Conservation (phyloP, 2,888 invertebrate genomes). For the Leucophenga maculata region DNA sequence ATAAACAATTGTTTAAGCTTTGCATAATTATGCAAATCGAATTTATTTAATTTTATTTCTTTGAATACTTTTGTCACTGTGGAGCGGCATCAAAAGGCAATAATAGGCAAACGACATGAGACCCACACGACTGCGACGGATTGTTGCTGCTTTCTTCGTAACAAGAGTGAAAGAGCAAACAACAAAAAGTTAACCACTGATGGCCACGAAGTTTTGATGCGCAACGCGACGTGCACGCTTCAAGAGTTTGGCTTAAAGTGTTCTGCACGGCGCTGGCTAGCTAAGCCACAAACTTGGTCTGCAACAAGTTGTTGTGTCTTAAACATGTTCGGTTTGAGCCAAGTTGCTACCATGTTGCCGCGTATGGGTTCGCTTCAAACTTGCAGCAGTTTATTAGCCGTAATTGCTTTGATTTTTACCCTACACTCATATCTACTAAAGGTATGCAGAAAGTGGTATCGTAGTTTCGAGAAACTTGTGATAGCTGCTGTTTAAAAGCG, state of each 20-base stretch:
- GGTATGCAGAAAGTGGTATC: too few relatives aligned
- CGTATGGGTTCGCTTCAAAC: background rate
- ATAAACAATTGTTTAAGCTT: conserved; percentile 20
- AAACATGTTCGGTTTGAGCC: conserved; percentile 33
- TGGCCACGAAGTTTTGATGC: background rate
- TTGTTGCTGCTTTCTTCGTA: background rate
- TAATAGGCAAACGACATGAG: background rate
- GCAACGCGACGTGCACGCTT: conserved; percentile 39
- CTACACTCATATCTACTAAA: too few relatives aligned
- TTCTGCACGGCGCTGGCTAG: conserved; percentile 25
- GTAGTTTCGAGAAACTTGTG: too few relatives aligned
- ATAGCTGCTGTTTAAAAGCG: too few relatives aligned
- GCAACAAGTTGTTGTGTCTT: conserved; percentile 11
- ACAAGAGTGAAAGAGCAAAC: too few relatives aligned
- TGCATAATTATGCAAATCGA: conserved; percentile 39
- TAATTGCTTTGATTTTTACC: too few relatives aligned
- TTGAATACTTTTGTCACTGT: conserved; percentile 1
- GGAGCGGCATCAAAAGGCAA: background rate
- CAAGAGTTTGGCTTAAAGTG: conserved; percentile 56
- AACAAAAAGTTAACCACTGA: background rate
- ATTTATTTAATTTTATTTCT: conserved; percentile 4
- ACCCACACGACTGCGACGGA: too few relatives aligned
- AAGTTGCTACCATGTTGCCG: too few relatives aligned
- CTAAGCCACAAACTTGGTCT: conserved; percentile 27
- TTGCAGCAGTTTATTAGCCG: background rate